phyloP scores from a whole-genome alignment of 92 coral and sea anemone genomes.

The Paramuricea clavata region DNA sequence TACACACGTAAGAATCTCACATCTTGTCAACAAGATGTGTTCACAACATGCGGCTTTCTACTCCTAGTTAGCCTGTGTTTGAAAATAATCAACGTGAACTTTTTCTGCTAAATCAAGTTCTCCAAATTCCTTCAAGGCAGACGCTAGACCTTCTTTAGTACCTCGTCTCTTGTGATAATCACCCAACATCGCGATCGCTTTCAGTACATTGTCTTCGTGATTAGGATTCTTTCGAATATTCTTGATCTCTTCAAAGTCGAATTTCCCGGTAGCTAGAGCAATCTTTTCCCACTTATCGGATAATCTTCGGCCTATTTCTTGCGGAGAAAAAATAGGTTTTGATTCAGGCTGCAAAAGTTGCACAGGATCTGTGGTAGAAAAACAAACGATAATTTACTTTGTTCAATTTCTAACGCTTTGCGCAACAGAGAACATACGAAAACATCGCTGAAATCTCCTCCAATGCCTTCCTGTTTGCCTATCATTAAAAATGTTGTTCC shows the following conservation, averaged over 20 bases:
- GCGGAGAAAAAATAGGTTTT: neutral
- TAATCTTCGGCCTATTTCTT: neutral
- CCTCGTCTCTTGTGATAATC: slow-evolving; percentile 4
- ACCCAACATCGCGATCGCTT: slow-evolving; percentile 30
- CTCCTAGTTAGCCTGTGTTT: neutral
- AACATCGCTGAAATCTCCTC: too few relatives aligned
- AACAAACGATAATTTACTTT: too few relatives aligned
- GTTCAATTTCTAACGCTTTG: too few relatives aligned
- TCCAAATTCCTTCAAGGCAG: slow-evolving; percentile 24
- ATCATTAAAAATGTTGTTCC: too few relatives aligned
- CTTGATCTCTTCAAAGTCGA: neutral
- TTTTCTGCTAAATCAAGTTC: slow-evolving; percentile 33
- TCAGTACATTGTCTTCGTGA: neutral
- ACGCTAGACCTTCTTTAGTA: neutral
- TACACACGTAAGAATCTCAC: too few relatives aligned
- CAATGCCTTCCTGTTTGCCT: too few relatives aligned
- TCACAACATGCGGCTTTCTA: too few relatives aligned
- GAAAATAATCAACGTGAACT: slow-evolving; percentile 8
- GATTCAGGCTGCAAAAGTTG: neutral
- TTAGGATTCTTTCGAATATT: neutral
- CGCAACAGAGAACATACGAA: too few relatives aligned
- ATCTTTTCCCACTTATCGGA: slow-evolving; percentile 17
- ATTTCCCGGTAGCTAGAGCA: slow-evolving; percentile 31
- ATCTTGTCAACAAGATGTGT: too few relatives aligned
- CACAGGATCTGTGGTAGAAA: neutral